A percentile compares a stretch with the other conserved stretches of the same genome.
Conservation (phyloP, 2,797 vertebrate species). For the Champsocephalus esox region DNA sequence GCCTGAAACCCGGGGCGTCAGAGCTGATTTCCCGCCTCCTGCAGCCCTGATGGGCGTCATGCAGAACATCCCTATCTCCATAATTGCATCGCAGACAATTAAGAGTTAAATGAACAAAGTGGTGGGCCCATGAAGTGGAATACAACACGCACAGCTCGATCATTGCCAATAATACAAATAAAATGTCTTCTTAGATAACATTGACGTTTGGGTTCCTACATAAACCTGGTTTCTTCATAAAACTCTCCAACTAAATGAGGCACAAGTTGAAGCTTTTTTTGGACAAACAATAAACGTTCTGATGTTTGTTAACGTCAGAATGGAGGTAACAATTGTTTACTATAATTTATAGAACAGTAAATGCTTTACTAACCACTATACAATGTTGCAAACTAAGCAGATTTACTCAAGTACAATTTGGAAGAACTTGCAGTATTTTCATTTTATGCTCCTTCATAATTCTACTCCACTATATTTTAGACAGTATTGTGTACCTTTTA, state of each 20-base stretch:
- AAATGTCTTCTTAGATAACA: background rate
- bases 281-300: background rate
- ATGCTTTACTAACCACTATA: background rate
- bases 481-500: too few relatives aligned
- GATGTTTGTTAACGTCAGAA: background rate
- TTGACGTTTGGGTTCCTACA: background rate
- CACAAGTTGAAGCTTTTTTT: background rate
- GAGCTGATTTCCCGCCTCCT: conserved; percentile 29
- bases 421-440: too few relatives aligned
- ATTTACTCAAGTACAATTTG: too few relatives aligned
- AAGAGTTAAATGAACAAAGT: conserved; percentile 58
- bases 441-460: too few relatives aligned
- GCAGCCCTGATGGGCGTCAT: conserved; percentile 36
- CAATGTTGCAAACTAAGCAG: too few relatives aligned
- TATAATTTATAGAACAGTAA: background rate
- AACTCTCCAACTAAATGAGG: too few relatives aligned
- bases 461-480: too few relatives aligned
- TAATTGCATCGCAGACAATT: conserved; percentile 59
- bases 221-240: background rate
- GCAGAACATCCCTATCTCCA: conserved; percentile 34
- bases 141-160: conserved; percentile 24
- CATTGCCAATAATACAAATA: background rate
- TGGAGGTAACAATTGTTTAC: conserved; percentile 18
- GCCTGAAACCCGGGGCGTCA: conserved; percentile 8
- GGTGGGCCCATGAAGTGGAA: conserved; percentile 39